phyloP scores from a whole-genome alignment of 1,140 invertebrate genomes.

The Eumaeus atala region DNA sequence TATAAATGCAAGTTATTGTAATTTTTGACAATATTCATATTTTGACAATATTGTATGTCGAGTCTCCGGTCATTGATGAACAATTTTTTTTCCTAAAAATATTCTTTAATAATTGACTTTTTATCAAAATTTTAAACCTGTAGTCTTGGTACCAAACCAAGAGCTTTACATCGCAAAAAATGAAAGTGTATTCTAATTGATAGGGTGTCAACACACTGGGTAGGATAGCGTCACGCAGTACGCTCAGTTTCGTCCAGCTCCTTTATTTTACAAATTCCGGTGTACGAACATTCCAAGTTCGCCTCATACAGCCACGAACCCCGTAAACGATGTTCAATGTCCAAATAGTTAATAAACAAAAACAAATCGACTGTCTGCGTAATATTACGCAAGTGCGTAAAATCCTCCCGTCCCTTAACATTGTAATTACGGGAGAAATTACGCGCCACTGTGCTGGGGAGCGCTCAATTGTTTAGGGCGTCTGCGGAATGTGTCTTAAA shows the following conservation, averaged over 20 bases:
- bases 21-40: no score
- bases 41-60: no score
- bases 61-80: no score
- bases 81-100: background rate
- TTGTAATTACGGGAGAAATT: constrained; percentile 53
- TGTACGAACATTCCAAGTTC: background rate
- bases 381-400: constrained; percentile 40
- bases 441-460: constrained; percentile 25
- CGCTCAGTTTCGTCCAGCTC: no score
- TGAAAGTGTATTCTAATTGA: no score
- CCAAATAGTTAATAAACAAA: constrained; percentile 19
- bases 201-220: no score
- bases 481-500: constrained; percentile 19
- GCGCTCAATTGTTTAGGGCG: constrained; percentile 48
- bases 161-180: no score
- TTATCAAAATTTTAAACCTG: constrained; percentile 1
- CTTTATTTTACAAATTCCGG: background rate
- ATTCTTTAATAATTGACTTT: background rate
- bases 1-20: no score
- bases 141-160: no score
- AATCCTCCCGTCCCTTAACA: constrained; percentile 50
- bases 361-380: constrained; percentile 18
- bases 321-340: constrained; percentile 9
- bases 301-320: constrained; percentile 6
- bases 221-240: no score